These are phyloP conservation scores for Malthinus seriepunctatus DNA, from an alignment of 2,888 invertebrate genomes.

Conservation along the genomic window DNA sequence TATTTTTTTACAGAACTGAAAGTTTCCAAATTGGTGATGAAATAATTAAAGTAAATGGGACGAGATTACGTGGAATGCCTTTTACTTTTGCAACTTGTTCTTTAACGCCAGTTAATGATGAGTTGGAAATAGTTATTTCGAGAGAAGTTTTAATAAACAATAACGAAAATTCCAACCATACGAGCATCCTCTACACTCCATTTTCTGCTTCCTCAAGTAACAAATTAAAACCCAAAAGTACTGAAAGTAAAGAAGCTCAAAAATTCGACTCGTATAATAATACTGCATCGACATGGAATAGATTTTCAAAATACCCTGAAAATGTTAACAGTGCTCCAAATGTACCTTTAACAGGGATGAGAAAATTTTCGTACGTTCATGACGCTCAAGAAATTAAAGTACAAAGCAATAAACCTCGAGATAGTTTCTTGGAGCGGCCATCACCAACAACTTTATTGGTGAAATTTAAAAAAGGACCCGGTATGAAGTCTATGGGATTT, in stretches of 20 bases:
- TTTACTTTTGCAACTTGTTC: slow-evolving; percentile 62
- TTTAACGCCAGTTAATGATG: slow-evolving; percentile 50
- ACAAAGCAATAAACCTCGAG: not conserved
- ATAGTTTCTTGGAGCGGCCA: not conserved
- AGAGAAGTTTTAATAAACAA: slow-evolving; percentile 29
- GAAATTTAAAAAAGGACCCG: slow-evolving; percentile 76
- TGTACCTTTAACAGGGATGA: slow-evolving; percentile 50
- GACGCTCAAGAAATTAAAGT: slow-evolving; percentile 23
- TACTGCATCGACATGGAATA: not conserved
- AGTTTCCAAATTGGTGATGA: slow-evolving; percentile 84
- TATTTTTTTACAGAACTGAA: slow-evolving; percentile 66
- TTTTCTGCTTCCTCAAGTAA: slow-evolving; percentile 18
- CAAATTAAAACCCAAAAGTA: not conserved
- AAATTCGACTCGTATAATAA: not conserved
- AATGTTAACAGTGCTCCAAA: slow-evolving; percentile 2
- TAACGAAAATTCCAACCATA: slow-evolving; percentile 1
- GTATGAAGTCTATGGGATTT: slow-evolving; percentile 85
- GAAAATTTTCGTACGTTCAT: slow-evolving; percentile 52
- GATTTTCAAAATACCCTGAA: not conserved
- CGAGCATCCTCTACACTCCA: slow-evolving; percentile 26
- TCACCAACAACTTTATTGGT: not conserved
- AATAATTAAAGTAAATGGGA: slow-evolving; percentile 87
- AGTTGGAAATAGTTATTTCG: slow-evolving; percentile 54
- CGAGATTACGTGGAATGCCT: slow-evolving; percentile 73
- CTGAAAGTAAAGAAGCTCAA: not conserved